Conservation (phyloP, 2,888 invertebrate species). For the Chymomyza caudatula region DNA sequence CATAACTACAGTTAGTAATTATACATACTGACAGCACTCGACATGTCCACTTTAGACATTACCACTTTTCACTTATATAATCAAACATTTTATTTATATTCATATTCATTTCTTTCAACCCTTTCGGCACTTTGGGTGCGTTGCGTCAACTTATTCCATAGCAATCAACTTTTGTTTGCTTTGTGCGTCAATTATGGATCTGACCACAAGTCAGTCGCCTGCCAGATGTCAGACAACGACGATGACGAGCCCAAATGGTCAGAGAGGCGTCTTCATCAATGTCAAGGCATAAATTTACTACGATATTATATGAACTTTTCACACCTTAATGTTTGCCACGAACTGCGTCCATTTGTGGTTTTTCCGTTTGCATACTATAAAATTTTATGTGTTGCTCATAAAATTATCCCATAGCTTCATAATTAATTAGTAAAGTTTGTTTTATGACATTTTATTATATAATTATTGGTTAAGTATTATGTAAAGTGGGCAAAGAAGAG, state of each 20-base stretch:
- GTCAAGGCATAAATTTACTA: slow-evolving; percentile 9
- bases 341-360: slow-evolving; percentile 20
- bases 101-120: background rate
- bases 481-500: background rate
- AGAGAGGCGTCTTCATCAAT: slow-evolving; percentile 7
- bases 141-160: slow-evolving; percentile 5
- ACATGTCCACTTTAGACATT: background rate
- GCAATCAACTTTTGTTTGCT: slow-evolving; percentile 6
- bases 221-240: background rate
- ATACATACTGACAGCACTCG: slow-evolving; percentile 4
- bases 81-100: slow-evolving; percentile 1
- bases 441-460: slow-evolving; percentile 8
- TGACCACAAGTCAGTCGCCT: slow-evolving; percentile 4
- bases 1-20: slow-evolving; percentile 21
- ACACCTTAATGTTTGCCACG: slow-evolving; percentile 43
- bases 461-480: background rate
- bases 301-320: slow-evolving; percentile 43
- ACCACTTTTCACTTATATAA: background rate
- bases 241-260: background rate
- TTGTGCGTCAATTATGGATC: slow-evolving; percentile 5
- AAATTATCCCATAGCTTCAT: slow-evolving; percentile 40
- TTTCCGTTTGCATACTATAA: slow-evolving; percentile 31
- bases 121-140: background rate
- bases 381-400: slow-evolving; percentile 44
- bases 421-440: slow-evolving; percentile 58